Percentiles rank a stretch among this genome's conserved stretches.
phyloP scores from a whole-genome alignment of 1,140 invertebrate species.

The Drosophila dunni region DNA sequence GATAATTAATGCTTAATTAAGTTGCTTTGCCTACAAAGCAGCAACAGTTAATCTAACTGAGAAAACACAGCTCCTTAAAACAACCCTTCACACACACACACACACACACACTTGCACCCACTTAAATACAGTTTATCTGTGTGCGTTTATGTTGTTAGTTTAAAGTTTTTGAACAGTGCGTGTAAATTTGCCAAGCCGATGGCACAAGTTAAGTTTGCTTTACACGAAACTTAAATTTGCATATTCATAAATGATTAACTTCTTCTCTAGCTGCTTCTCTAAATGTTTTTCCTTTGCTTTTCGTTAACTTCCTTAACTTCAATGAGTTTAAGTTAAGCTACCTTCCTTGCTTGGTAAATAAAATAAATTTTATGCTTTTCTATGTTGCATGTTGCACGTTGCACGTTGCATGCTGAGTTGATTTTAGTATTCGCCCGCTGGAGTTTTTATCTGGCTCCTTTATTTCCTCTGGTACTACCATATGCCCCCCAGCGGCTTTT shows the following conservation, averaged over 20 bases:
- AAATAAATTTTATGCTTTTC: constrained; percentile 29
- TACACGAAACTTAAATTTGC: constrained; percentile 58
- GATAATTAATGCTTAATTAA: constrained; percentile 80
- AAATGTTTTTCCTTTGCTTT: not conserved
- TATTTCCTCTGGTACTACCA: not conserved
- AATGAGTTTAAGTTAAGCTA: constrained; percentile 7
- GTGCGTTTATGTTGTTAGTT: constrained; percentile 26
- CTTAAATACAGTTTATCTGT: not conserved
- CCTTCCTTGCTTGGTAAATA: constrained; percentile 21
- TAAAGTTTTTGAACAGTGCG: constrained; percentile 29
- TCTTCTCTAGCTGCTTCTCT: not conserved
- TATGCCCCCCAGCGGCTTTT: constrained; percentile 7
- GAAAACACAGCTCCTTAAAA: not conserved
- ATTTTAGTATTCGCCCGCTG: constrained; percentile 23
- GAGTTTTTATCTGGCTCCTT: constrained; percentile 40
- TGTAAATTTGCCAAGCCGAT: constrained; percentile 31
- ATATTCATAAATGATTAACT: constrained; percentile 66
- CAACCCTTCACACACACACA: constrained; percentile 27
- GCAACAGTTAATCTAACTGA: constrained; percentile 26
- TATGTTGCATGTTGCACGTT: not conserved
- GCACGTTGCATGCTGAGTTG: constrained; percentile 28
- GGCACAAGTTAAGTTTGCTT: constrained; percentile 23
- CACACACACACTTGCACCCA: not conserved
- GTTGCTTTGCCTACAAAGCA: constrained; percentile 35
- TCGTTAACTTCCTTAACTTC: not conserved